These are phyloP conservation scores for Ethmia dodecea DNA, from an alignment of 2,888 invertebrate species.

Conservation along the genomic window DNA sequence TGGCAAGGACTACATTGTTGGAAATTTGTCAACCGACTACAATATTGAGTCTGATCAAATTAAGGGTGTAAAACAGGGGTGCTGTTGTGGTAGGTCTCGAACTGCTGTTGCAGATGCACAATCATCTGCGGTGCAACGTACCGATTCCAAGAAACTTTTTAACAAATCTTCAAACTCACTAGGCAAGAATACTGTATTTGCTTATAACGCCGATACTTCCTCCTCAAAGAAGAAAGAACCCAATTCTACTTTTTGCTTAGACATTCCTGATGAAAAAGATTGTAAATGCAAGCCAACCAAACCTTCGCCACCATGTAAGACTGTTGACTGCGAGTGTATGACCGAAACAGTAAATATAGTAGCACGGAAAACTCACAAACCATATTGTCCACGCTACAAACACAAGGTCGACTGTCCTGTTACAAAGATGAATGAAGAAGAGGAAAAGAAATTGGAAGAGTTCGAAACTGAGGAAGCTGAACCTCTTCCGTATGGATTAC, in stretches of 20 bases:
- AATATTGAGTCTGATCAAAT: slow-evolving; percentile 15
- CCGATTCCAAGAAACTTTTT: not conserved
- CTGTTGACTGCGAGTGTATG: slow-evolving; percentile 62
- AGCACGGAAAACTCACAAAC: slow-evolving; percentile 51
- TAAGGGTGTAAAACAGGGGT: too few relatives aligned
- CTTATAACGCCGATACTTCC: slow-evolving; percentile 35
- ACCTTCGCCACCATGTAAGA: slow-evolving; percentile 54
- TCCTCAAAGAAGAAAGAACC: slow-evolving; percentile 18
- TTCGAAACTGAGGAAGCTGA: slow-evolving; percentile 57
- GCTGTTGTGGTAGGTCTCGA: slow-evolving; percentile 16
- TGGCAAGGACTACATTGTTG: slow-evolving; percentile 36
- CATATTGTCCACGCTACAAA: slow-evolving; percentile 59
- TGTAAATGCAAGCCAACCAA: slow-evolving; percentile 59
- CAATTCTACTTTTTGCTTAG: slow-evolving; percentile 30
- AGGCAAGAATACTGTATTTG: slow-evolving; percentile 25
- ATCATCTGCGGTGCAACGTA: too few relatives aligned
- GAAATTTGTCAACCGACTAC: slow-evolving; percentile 27
- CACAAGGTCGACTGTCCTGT: slow-evolving; percentile 61
- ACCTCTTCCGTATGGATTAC: slow-evolving; percentile 62
- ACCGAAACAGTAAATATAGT: slow-evolving; percentile 37
- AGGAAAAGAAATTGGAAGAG: slow-evolving; percentile 42
- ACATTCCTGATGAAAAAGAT: slow-evolving; percentile 48
- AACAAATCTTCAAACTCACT: slow-evolving; percentile 12
- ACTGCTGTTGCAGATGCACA: slow-evolving; percentile 27
- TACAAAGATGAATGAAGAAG: slow-evolving; percentile 41